Conservation (phyloP, 1,140 invertebrate genomes). For the Calycopis cecrops region DNA sequence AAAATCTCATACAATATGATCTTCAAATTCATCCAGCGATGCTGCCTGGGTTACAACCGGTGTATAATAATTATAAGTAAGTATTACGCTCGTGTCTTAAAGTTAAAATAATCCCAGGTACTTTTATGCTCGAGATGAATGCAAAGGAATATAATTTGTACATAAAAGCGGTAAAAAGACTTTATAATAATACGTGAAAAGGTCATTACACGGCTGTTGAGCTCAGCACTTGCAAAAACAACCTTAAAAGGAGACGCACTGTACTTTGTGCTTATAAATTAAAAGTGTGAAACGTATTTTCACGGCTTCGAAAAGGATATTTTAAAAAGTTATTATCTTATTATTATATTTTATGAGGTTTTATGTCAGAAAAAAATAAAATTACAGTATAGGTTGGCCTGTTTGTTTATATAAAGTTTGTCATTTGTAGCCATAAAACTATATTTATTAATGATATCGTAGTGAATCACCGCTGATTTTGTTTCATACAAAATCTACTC, state of each 20-base stretch:
- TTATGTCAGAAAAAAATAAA: conserved; percentile 13
- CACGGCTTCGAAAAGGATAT: neutral
- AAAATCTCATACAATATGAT: too few species aligned
- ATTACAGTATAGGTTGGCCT: too few species aligned
- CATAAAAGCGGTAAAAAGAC: conserved; percentile 62
- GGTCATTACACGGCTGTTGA: conserved; percentile 64
- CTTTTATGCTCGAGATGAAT: conserved; percentile 53
- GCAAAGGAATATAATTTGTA: conserved; percentile 59
- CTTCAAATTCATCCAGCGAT: too few species aligned
- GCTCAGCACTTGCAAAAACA: conserved; percentile 57
- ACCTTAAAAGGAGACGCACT: conserved; percentile 44
- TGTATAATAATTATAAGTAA: too few species aligned
- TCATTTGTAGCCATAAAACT: too few species aligned
- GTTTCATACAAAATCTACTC: too few species aligned
- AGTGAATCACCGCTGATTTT: too few species aligned
- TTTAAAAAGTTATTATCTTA: conserved; percentile 2
- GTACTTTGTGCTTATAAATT: conserved; percentile 30
- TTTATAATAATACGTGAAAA: conserved; percentile 66
- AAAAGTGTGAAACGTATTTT: conserved; percentile 25
- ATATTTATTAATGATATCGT: too few species aligned
- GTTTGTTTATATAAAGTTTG: too few species aligned
- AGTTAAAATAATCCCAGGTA: conserved; percentile 32
- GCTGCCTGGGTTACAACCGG: too few species aligned
- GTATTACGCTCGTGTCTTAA: neutral
- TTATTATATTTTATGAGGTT: conserved; percentile 20